These are phyloP conservation scores for Cirrhinus molitorella DNA, from an alignment of 2,797 vertebrate genomes.

Conservation along the genomic window DNA sequence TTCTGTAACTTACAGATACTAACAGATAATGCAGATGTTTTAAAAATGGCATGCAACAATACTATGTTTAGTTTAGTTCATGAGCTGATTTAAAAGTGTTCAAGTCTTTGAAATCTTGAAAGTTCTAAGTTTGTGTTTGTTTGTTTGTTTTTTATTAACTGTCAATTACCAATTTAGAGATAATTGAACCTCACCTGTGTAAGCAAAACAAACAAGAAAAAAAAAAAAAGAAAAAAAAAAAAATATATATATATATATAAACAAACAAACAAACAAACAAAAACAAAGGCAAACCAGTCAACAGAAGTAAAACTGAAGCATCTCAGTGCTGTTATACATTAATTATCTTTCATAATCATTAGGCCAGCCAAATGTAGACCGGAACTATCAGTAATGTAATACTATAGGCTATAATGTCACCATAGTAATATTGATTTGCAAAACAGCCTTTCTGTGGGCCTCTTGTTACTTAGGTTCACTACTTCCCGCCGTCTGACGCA, in stretches of 20 bases:
- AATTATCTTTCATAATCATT: background rate
- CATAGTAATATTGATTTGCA: slow-evolving; percentile 17
- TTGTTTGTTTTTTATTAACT: background rate
- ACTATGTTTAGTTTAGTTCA: background rate
- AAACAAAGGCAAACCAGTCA: background rate
- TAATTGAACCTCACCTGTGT: background rate
- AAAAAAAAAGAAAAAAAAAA: background rate
- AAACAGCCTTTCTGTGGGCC: background rate
- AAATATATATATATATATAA: too few relatives aligned
- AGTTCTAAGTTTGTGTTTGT: background rate
- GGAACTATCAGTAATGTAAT: background rate
- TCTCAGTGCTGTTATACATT: background rate
- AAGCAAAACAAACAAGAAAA: background rate
- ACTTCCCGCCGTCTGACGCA: background rate
- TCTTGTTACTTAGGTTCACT: background rate
- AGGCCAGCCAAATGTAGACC: background rate
- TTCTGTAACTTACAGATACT: too few relatives aligned
- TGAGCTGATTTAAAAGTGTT: background rate
- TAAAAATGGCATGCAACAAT: background rate
- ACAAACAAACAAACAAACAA: background rate
- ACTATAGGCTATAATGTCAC: background rate
- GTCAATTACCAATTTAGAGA: background rate
- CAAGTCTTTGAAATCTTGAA: background rate
- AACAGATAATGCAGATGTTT: background rate
- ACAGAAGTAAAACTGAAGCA: background rate